A percentile compares a stretch with the other conserved stretches of the same genome.
phyloP scores from a whole-genome alignment of 2,888 invertebrate species.

The Sesia bembeciformis region DNA sequence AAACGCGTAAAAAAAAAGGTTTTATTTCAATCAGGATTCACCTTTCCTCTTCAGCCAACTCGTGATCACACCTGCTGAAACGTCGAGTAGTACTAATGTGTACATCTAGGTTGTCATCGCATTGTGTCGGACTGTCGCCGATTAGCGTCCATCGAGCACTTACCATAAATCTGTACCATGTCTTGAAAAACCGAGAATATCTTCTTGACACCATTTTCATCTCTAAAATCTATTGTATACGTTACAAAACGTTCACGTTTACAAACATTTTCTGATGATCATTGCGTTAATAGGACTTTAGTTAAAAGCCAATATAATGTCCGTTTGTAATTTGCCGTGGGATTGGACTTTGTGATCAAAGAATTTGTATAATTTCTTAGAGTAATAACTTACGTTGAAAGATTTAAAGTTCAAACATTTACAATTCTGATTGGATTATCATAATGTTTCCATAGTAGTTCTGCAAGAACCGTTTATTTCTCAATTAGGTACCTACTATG shows the following conservation, averaged over 20 bases:
- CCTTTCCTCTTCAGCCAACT: no score
- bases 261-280: slow-evolving; percentile 9
- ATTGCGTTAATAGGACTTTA: slow-evolving; percentile 13
- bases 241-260: neutral
- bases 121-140: no score
- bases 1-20: no score
- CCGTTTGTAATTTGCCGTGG: slow-evolving; percentile 18
- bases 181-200: no score
- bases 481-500: neutral
- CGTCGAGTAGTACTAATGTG: no score
- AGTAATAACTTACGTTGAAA: slow-evolving; percentile 9
- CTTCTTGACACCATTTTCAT: neutral
- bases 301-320: slow-evolving; percentile 10
- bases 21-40: no score
- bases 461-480: neutral
- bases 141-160: neutral
- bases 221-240: neutral
- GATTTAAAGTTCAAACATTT: slow-evolving; percentile 11
- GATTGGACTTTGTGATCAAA: slow-evolving; percentile 20
- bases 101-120: no score
- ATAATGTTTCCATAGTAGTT: slow-evolving; percentile 9
- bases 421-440: slow-evolving; percentile 22
- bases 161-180: neutral
- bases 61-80: no score
- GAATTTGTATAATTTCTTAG: slow-evolving; percentile 22